These are phyloP conservation scores for Chaetorhynchus papuensis DNA, from an alignment of 2,113 vertebrate genomes.

Conservation along the genomic window DNA sequence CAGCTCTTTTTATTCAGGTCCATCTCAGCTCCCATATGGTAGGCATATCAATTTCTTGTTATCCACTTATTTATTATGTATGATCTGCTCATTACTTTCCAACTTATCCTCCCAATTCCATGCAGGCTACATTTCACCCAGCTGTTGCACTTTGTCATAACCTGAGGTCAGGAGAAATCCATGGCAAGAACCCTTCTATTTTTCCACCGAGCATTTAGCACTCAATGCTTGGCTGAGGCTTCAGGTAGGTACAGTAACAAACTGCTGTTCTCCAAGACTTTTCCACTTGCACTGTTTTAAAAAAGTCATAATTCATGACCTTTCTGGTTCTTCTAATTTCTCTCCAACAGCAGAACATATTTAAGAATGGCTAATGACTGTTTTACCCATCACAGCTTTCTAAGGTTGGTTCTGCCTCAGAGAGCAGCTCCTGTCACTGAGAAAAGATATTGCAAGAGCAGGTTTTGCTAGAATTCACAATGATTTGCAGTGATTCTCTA, in stretches of 20 bases:
- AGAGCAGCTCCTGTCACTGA: not conserved
- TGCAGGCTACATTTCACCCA: conserved; percentile 29
- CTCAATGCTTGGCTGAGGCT: not conserved
- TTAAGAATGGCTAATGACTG: not conserved
- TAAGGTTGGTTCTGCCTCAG: not conserved
- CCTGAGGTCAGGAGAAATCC: not conserved
- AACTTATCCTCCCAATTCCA: conserved; percentile 17
- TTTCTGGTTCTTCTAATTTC: not conserved
- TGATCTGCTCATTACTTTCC: conserved; percentile 23
- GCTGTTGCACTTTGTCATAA: conserved; percentile 20
- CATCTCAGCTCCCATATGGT: not conserved
- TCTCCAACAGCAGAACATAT: not conserved
- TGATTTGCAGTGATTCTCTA: not conserved
- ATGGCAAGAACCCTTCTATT: not conserved
- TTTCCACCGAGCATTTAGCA: not conserved
- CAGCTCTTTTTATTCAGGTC: not conserved
- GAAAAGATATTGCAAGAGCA: not conserved
- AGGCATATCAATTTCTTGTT: conserved; percentile 51
- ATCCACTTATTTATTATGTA: conserved; percentile 53
- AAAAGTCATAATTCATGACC: not conserved
- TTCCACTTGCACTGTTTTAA: not conserved
- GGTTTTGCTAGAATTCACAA: not conserved
- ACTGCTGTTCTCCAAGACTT: not conserved
- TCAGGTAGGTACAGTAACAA: not conserved
- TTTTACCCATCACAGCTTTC: not conserved